These are phyloP conservation scores for Sinhomidia bicolor DNA, from an alignment of 2,888 invertebrate genomes.

Conservation along the genomic window DNA sequence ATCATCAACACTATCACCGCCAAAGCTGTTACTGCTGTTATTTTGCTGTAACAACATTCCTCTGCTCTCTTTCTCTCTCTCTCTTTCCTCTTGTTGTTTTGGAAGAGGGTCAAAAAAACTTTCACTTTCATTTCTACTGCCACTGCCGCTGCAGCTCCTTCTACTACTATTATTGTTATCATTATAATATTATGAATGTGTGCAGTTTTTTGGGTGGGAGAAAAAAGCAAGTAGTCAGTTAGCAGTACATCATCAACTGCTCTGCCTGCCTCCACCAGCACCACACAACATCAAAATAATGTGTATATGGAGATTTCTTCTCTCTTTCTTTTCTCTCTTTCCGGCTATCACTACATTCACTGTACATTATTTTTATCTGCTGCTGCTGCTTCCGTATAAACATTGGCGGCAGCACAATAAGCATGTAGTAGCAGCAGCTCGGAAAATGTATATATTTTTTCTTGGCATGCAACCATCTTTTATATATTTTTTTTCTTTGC, in stretches of 20 bases:
- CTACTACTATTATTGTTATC: background rate
- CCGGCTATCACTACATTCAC: background rate
- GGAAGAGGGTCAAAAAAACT: conserved; percentile 47
- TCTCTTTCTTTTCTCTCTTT: background rate
- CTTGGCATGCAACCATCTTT: conserved; percentile 55
- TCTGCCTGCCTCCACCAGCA: background rate
- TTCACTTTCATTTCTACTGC: background rate
- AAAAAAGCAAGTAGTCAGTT: no score
- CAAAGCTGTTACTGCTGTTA: background rate
- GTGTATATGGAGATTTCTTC: background rate
- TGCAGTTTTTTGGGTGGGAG: background rate
- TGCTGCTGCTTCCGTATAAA: background rate
- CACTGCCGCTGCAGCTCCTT: background rate
- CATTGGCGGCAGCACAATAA: background rate
- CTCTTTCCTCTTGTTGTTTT: background rate
- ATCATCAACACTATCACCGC: no score
- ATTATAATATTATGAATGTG: background rate
- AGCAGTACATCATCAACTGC: background rate
- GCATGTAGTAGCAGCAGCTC: no score
- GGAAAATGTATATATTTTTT: conserved; percentile 23
- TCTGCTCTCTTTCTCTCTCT: background rate
- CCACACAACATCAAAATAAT: background rate
- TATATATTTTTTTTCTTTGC: background rate
- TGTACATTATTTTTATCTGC: background rate
- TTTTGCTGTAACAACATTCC: conserved; percentile 17